Conservation (phyloP, 2,797 vertebrate species). For the Macropus fuliginosus region DNA sequence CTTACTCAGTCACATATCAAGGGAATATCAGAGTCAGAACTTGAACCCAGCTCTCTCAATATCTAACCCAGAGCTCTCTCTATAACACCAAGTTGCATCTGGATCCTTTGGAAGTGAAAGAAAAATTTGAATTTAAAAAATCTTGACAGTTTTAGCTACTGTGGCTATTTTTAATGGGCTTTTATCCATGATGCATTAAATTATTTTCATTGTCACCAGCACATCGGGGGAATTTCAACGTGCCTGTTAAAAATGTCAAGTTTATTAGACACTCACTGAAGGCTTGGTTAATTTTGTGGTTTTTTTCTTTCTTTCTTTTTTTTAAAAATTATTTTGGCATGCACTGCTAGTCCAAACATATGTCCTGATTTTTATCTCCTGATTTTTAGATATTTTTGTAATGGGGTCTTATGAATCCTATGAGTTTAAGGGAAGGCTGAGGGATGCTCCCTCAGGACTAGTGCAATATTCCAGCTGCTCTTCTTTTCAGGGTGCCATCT, state of each 20-base stretch:
- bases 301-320: constrained; percentile 42
- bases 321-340: background rate
- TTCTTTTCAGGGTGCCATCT: constrained; percentile 5
- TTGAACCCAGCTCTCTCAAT: background rate
- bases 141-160: constrained; percentile 53
- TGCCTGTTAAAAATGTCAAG: constrained; percentile 77
- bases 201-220: constrained; percentile 73
- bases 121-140: constrained; percentile 62
- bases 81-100: background rate
- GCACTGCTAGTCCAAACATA: constrained; percentile 61
- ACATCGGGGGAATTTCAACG: constrained; percentile 55
- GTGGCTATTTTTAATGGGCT: constrained; percentile 72
- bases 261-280: constrained; percentile 70
- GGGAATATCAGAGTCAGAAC: background rate
- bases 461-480: background rate
- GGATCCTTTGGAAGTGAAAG: constrained; percentile 39
- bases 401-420: constrained; percentile 19
- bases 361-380: constrained; percentile 52
- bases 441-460: background rate
- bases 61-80: background rate
- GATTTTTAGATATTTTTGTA: constrained; percentile 63
- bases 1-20: background rate
- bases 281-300: constrained; percentile 72
- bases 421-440: background rate
- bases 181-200: constrained; percentile 66